Conservation (phyloP, 2,888 invertebrate species). For the Pinctada fucata region DNA sequence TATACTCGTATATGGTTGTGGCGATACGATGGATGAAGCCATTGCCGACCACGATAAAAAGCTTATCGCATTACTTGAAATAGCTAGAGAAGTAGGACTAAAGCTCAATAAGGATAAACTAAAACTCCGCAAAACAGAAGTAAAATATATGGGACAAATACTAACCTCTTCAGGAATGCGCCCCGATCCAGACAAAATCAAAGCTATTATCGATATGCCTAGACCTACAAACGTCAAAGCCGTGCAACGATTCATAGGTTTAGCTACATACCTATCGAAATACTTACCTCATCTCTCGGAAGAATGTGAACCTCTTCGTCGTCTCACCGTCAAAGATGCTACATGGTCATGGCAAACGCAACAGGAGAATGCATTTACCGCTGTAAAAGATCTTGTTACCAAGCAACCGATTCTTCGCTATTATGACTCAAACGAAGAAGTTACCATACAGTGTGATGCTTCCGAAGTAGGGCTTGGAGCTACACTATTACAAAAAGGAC, state of each 20-base stretch:
- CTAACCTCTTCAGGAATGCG: slow-evolving; percentile 11
- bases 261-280: slow-evolving; percentile 42
- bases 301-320: slow-evolving; percentile 39
- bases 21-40: slow-evolving; percentile 5
- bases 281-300: slow-evolving; percentile 40
- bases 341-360: slow-evolving; percentile 28
- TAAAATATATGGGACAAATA: slow-evolving; percentile 13
- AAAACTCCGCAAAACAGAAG: slow-evolving; percentile 12
- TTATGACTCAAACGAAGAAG: slow-evolving; percentile 35
- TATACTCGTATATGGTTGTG: slow-evolving; percentile 5
- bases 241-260: slow-evolving; percentile 39
- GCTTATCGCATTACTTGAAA: neutral
- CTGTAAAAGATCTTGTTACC: slow-evolving; percentile 27
- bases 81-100: slow-evolving; percentile 9
- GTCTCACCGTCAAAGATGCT: slow-evolving; percentile 27
- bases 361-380: slow-evolving; percentile 37
- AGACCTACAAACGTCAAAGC: slow-evolving; percentile 20
- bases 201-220: slow-evolving; percentile 17
- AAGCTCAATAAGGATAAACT: slow-evolving; percentile 23
- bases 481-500: slow-evolving; percentile 44
- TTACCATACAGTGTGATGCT: slow-evolving; percentile 42
- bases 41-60: slow-evolving; percentile 5
- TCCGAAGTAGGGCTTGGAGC: slow-evolving; percentile 40
- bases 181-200: slow-evolving; percentile 27
- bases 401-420: slow-evolving; percentile 34